Conservation (phyloP, 2,888 invertebrate genomes). For the Mythimna lalbum region DNA sequence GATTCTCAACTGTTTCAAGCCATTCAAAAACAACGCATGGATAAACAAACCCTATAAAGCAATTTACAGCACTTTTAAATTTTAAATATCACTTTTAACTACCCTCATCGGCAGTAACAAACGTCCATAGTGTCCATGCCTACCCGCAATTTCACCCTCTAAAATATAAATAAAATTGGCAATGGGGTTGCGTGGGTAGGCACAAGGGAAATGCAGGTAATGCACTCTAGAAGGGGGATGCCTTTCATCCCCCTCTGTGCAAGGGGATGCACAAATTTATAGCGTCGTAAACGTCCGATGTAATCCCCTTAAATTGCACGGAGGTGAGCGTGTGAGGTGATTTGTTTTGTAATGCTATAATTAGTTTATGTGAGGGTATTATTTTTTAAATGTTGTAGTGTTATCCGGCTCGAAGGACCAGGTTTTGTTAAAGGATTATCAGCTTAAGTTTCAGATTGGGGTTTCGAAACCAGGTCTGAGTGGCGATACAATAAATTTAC, state of each 20-base stretch:
- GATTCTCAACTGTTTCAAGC: not conserved
- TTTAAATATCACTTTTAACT: constrained; percentile 17
- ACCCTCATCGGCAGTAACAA: constrained; percentile 2
- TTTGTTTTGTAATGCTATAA: constrained; percentile 58
- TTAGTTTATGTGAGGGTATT: constrained; percentile 42
- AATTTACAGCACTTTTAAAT: constrained; percentile 10
- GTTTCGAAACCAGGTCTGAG: not conserved
- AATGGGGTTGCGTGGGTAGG: constrained; percentile 49
- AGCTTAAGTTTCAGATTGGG: not conserved
- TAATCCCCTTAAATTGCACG: constrained; percentile 77
- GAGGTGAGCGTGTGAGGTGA: constrained; percentile 47
- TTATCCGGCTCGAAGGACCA: constrained; percentile 10
- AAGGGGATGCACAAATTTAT: constrained; percentile 76
- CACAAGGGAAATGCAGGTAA: constrained; percentile 77
- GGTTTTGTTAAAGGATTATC: not conserved
- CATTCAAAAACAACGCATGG: not conserved
- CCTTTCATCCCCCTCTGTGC: constrained; percentile 17
- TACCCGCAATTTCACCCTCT: constrained; percentile 40
- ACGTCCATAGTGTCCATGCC: constrained; percentile 12
- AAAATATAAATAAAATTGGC: constrained; percentile 66
- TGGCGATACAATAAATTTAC: no score
- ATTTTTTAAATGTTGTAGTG: constrained; percentile 18
- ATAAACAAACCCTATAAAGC: not conserved
- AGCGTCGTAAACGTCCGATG: constrained; percentile 76
- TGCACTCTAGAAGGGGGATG: constrained; percentile 61